These are phyloP conservation scores for Gryllus bimaculatus DNA, from an alignment of 1,140 invertebrate genomes.

Conservation along the genomic window DNA sequence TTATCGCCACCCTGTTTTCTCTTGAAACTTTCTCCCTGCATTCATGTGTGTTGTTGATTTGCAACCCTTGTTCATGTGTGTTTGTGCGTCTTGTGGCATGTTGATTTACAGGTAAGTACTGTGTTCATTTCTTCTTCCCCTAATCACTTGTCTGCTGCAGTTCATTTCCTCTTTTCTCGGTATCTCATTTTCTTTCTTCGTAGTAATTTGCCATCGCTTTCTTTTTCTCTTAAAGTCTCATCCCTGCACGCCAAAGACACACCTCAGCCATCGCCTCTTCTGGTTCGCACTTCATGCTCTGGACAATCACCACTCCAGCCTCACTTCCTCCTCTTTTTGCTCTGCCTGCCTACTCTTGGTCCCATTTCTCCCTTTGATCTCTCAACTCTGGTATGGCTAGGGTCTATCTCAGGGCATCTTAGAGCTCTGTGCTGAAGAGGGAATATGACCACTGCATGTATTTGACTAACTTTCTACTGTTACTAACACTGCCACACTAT, in stretches of 20 bases:
- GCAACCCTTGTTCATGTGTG: constrained; percentile 10
- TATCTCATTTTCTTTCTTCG: constrained; percentile 13
- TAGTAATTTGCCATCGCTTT: neutral
- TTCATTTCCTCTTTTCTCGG: neutral
- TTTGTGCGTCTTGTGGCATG: constrained; percentile 14
- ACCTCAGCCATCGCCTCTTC: neutral
- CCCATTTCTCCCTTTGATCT: constrained; percentile 16
- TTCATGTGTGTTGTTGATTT: constrained; percentile 12
- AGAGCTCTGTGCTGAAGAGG: neutral
- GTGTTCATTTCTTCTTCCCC: constrained; percentile 12
- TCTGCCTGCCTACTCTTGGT: constrained; percentile 11
- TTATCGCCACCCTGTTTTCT: neutral
- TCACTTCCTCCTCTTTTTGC: neutral
- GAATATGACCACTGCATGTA: constrained; percentile 14
- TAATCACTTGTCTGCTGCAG: constrained; percentile 6
- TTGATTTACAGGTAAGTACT: constrained; percentile 14
- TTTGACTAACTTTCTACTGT: constrained; percentile 22
- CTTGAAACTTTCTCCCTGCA: neutral
- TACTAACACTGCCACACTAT: constrained; percentile 24
- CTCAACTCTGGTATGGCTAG: constrained; percentile 12
- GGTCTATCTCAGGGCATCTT: constrained; percentile 13
- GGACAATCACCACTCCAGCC: neutral
- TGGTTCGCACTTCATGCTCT: neutral
- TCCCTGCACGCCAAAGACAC: neutral
- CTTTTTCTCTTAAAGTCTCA: constrained; percentile 3